Percentiles rank a stretch among this genome's conserved stretches.
Conservation (phyloP, 1,140 invertebrate genomes). For the Archivesica marissinica region DNA sequence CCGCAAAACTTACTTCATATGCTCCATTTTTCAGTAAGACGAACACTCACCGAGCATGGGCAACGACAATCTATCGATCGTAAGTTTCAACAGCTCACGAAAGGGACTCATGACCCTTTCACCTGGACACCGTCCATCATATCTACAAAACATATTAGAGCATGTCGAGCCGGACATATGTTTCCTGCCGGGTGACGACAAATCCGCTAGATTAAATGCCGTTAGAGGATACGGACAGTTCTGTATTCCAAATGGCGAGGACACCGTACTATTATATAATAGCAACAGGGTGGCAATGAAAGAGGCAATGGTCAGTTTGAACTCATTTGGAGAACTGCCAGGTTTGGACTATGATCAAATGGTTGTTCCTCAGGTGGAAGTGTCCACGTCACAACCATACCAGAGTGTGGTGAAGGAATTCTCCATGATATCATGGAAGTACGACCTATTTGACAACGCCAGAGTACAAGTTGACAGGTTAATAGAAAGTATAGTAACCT, state of each 20-base stretch:
- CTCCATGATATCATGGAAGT: constrained; percentile 27
- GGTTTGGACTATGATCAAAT: background rate
- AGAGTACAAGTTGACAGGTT: background rate
- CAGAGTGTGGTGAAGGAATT: constrained; percentile 25
- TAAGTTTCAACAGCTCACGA: constrained; percentile 26
- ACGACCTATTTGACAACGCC: background rate
- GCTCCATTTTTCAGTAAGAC: background rate
- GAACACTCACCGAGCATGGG: constrained; percentile 16
- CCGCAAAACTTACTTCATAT: background rate
- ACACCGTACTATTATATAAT: constrained; percentile 12
- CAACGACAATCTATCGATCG: constrained; percentile 32
- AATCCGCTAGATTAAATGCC: background rate
- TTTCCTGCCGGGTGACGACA: constrained; percentile 30
- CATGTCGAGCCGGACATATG: constrained; percentile 19
- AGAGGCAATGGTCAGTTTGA: background rate
- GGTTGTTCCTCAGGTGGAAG: constrained; percentile 6
- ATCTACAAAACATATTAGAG: background rate
- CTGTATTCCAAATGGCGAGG: background rate
- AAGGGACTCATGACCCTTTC: background rate
- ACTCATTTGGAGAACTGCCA: background rate
- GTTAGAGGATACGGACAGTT: constrained; percentile 18
- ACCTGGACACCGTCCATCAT: background rate
- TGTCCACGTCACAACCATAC: background rate
- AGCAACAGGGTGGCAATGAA: constrained; percentile 3
- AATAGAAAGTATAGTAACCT: constrained; percentile 23